Conservation (phyloP, 1,140 invertebrate genomes). For the Ruditapes philippinarum region DNA sequence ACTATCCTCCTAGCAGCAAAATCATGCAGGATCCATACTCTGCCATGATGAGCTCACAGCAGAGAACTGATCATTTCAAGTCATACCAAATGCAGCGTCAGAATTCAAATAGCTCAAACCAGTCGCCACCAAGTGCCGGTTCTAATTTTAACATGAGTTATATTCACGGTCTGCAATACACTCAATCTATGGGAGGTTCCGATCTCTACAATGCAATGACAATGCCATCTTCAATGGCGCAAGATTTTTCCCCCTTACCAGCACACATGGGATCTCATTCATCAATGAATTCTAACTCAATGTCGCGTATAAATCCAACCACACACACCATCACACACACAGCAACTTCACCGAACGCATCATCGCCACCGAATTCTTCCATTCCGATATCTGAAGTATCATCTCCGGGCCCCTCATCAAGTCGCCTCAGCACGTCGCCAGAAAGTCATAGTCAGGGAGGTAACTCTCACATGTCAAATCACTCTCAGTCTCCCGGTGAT, state of each 20-base stretch:
- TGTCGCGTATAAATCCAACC: conserved; percentile 46
- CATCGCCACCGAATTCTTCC: conserved; percentile 1
- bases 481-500: conserved; percentile 46
- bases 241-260: conserved; percentile 58
- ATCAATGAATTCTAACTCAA: conserved; percentile 54
- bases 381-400: conserved; percentile 63
- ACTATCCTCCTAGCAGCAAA: neutral
- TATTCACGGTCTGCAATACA: neutral
- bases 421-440: conserved; percentile 59
- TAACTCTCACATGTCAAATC: conserved; percentile 59
- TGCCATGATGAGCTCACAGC: conserved; percentile 69
- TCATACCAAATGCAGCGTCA: conserved; percentile 17
- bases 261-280: conserved; percentile 49
- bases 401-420: conserved; percentile 70
- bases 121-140: neutral
- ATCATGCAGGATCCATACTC: conserved; percentile 77
- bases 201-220: conserved; percentile 47
- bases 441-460: conserved; percentile 53
- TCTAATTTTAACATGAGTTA: conserved; percentile 35
- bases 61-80: conserved; percentile 43
- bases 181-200: neutral
- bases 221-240: conserved; percentile 40
- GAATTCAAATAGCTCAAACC: neutral
- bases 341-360: conserved; percentile 55
- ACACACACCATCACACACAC: conserved; percentile 70